Base-by-base conservation (phyloP, 2,888 invertebrate genomes). In the Andrena dorsata region DNA sequence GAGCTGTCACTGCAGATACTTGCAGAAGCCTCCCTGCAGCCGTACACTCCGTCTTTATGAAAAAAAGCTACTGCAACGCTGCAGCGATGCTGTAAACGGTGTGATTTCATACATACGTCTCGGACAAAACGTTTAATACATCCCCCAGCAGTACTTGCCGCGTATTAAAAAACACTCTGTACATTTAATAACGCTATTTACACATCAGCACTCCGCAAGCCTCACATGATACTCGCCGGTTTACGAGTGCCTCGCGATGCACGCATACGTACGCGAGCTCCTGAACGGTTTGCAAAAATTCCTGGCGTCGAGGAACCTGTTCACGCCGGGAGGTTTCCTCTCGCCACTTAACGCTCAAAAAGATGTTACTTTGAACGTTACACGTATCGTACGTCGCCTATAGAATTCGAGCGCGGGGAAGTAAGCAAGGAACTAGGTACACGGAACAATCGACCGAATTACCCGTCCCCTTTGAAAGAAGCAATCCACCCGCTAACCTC, bases 251-350 rank as follows among this genome's bases (percentile, higher is more conserved):
- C 26, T 16, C 2, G 16, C 32, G 53, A 56, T 26, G 26, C 35
- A 53, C 32, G 56, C 26, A 56, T 16, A 10, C 53, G 4, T 23
- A 32, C 41, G 23, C 26, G 53, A 35, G 56, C 26, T 5, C 53
- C 53, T 68, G 53, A 68, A 30, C 53, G 41, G 4, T 41, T 41
- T 41, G 41, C 16, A 41, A 41, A 68, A 56, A 68, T 68, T 56
- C 68, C 68, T 26, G 41, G 16, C 35, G n/a, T n/a, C 68, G 2
- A 23, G 68, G 53, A 68, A 68, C 68, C 68, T 68, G 68, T 68
- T 68, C 53, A n/a, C 13, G 2, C 10, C 68, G n/a, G 26, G 26
- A 23, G 5, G 32, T 35, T 68, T 53, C 23, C 66, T 6, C 66
- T 20, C 20, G 68, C 23, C 23, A 32, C n/a, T 56, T 56, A 35